Evolutionary conservation across 2,113 vertebrate species (phyloP), one percentile per base, ranked within the genome.

Genomic region (Pagrus major): DNA sequence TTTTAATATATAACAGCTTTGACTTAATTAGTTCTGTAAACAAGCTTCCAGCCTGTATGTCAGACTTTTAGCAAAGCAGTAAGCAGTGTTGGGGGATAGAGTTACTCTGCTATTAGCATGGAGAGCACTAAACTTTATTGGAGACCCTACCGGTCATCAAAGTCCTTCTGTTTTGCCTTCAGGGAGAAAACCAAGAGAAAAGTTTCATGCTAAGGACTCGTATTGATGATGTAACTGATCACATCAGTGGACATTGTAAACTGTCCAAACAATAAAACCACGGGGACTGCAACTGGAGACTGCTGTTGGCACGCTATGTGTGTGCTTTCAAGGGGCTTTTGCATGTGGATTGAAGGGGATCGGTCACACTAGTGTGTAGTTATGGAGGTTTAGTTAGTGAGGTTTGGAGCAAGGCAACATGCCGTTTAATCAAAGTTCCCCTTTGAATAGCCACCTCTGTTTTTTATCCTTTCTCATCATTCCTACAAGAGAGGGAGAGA

Each of bases 141-240:
- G 93, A 84, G 92, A 94, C 79, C 89, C 88, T 69, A 81, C 93
- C 93, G 87, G 72, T 84, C 91, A 89, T 95, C 94, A 92, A 69
- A 92, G 31, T 89, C 89, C 90, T 94, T 80, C 93, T 95, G 88
- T 93, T 95, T 93, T 78, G 85, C 92, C 91, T 93, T 81, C 68
- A 78, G 91, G 87, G 85, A 93, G 86, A 86, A 86, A 76, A 86
- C 58, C n/a, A 37, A 63, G 37, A 81, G 85, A 85, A 79, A n/a
- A 63, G 72, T 42, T 41, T 71, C 70, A 72, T 76, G 83, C 84
- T 80, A 64, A 71, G 70, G 71, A 42, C 80, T 55, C 68, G 10
- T 94, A 96, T 96, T 94, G 95, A 96, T 96, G 93, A 94, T 89
- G 92, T 95, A 96, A 95, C 79, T 71, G 91, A 96, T 96, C 92